These are phyloP conservation scores for Apis dorsata DNA, from an alignment of 1,140 invertebrate species.

Conservation along the genomic window DNA sequence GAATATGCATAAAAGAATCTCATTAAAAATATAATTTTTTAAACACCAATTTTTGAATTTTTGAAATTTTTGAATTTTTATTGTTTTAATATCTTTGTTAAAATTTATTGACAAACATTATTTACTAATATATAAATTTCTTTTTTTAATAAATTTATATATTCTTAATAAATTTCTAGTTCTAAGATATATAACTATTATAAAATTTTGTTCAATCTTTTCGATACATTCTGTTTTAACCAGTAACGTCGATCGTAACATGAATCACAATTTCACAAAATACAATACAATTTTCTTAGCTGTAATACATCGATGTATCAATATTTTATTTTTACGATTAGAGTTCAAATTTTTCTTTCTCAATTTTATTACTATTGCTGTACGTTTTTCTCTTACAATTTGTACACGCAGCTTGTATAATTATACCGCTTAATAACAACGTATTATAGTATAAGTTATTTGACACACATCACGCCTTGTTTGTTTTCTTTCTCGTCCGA, in stretches of 20 bases:
- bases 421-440: conserved; percentile 65
- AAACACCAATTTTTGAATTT: too few relatives aligned
- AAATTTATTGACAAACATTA: too few relatives aligned
- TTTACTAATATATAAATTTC: not conserved
- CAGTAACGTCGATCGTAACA: not conserved
- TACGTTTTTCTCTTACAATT: conserved; percentile 30
- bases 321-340: not conserved
- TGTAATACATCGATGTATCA: too few relatives aligned
- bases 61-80: too few relatives aligned
- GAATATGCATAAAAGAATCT: too few relatives aligned
- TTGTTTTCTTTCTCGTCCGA: conserved; percentile 37
- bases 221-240: not conserved
- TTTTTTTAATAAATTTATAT: not conserved
- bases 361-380: conserved; percentile 10
- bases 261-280: not conserved
- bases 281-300: not conserved
- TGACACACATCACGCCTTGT: conserved; percentile 4
- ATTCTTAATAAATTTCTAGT: too few relatives aligned
- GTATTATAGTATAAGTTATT: conserved; percentile 38
- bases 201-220: not conserved
- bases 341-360: not conserved
- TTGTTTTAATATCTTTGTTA: too few relatives aligned
- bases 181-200: not conserved
- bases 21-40: too few relatives aligned
- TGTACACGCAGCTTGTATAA: conserved; percentile 65